Base-by-base conservation (phyloP, 2,888 invertebrate species). In the Cordilura impudica region DNA sequence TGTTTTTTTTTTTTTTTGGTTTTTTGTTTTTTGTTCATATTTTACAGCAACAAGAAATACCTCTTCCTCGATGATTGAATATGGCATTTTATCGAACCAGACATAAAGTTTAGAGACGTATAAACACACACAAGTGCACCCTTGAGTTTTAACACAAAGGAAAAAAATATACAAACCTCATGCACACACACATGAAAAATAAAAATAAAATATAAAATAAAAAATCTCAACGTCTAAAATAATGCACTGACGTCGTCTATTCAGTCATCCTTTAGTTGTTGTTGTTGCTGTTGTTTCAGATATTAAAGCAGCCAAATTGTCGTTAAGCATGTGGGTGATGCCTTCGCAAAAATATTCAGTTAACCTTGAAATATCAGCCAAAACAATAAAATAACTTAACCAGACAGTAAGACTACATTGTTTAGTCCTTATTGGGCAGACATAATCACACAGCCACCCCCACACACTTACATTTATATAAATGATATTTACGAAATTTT, bases 281-380 rank as follows among this genome's bases (percentile, higher is more conserved):
- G 47, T 16, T 47, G 61, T 26, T 45, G 18, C 18, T 29, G 10
- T 14, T 26, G 26, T 6, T 26, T 3, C 26, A 3, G 35, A 12
- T 39, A n/a, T 39, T 39, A n/a, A 12, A n/a, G 12, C 12, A n/a
- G 14, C 35, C 4, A n/a, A 39, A 21, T 19, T 14, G 19, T 58
- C 45, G 60, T 60, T n/a, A 39, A 23, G 74, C 61, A 66, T 78
- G 72, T 73, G 76, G 79, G 74, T 69, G 74, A 80, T 4, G 51
- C 6, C 43, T 69, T 69, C 19, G 71, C 72, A 63, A 56, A 78
- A 67, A 72, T 75, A 83, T 69, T 45, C 54, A 75, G 67, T 86
- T 87, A 87, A 87, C 87, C 87, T 87, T 87, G 87, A 87, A 87
- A 87, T 88, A 87, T 86, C 87, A 87, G 86, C 87, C 86, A 86